A percentile compares a stretch with the other conserved stretches of the same genome.
Conservation (phyloP, 2,888 invertebrate genomes). For the Sthenelais limicola region DNA sequence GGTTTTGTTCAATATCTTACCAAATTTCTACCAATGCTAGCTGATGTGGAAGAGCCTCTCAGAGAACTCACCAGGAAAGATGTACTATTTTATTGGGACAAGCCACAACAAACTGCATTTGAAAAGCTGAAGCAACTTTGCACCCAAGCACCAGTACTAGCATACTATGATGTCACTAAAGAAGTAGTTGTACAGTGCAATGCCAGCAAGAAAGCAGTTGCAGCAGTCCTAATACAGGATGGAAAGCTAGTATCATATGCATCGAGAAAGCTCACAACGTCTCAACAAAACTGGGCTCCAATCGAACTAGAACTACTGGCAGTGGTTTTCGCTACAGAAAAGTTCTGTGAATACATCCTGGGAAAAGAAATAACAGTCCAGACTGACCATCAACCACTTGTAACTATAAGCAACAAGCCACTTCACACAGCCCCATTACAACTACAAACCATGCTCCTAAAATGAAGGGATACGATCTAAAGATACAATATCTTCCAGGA, state of each 20-base stretch:
- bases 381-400: constrained; percentile 48
- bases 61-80: constrained; percentile 50
- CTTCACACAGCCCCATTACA: constrained; percentile 37
- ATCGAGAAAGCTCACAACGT: constrained; percentile 32
- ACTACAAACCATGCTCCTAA: constrained; percentile 47
- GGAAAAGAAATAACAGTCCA: constrained; percentile 36
- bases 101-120: constrained; percentile 53
- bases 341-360: constrained; percentile 37
- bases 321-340: constrained; percentile 12
- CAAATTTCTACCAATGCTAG: constrained; percentile 44
- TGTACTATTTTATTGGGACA: constrained; percentile 49
- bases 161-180: constrained; percentile 19
- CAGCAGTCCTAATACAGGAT: neutral
- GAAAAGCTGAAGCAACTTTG: constrained; percentile 40
- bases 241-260: constrained; percentile 37
- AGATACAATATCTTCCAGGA: constrained; percentile 43
- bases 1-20: constrained; percentile 48
- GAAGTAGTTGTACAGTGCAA: neutral
- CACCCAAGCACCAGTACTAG: constrained; percentile 26
- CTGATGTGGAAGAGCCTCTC: constrained; percentile 44
- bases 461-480: constrained; percentile 46
- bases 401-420: constrained; percentile 26
- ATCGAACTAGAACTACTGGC: constrained; percentile 27
- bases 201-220: neutral
- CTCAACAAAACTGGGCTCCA: constrained; percentile 22